Evolutionary conservation across 2,888 invertebrate genomes (phyloP), one percentile per base, ranked within the genome.

Genomic region (Tetranychus piercei): DNA sequence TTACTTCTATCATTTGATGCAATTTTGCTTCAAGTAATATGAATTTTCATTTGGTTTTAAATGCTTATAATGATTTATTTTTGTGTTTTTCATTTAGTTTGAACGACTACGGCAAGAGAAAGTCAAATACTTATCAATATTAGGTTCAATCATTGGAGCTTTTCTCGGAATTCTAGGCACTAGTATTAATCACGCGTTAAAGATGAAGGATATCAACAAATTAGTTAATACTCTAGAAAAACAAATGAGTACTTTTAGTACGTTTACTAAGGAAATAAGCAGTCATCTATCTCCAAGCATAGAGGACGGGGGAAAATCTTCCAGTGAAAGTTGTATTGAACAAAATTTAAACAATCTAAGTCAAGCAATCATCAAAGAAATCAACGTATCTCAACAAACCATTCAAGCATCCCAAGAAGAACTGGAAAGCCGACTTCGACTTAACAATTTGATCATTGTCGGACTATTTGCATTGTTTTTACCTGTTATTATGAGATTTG

Each of bases 131-230:
- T 44, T 75, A 22, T 73, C 72, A 44, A 7, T 75, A 6, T 15
- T 75, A 8, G 75, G 75, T 43, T 73, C 75, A 9, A 73, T 75
- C 43, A 69, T 75, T 3, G 75, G 75, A 6, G 75, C 75, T 44
- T 72, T 76, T 20, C 74, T 78, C n/a, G 75, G 75, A n/a, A 73
- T 75, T 8, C 43, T 75, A n/a, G 75, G 43, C 2, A 73, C 75
- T 6, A 73, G 73, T 67, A 65, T 75, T 2, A 75, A 75, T 66
- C 67, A 75, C 45, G 72, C 72, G 4, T n/a, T 74, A 8, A 74
- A 74, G 23, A 71, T 20, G 55, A 71, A 70, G n/a, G 74, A 74
- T 66, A 23, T 74, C 22, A 71, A 74, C 6, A 23, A 74, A 71
- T 44, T 74, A 45, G 44, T 71, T 11, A 45, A 71, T 43, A 55